Evolutionary conservation across 2,888 invertebrate species (phyloP).

Genomic region (Drosophila incognita): DNA sequence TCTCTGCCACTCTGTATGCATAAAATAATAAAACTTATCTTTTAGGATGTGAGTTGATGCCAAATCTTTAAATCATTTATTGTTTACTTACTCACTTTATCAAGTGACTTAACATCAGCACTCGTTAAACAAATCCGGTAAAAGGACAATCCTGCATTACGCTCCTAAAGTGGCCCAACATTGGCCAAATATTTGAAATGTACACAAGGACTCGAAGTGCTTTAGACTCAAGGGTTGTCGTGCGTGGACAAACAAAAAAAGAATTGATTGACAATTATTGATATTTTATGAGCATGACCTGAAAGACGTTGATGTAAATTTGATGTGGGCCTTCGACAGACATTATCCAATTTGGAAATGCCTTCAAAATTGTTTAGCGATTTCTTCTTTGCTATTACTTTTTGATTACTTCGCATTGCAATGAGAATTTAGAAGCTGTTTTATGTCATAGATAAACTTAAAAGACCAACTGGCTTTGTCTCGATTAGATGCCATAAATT

Average conservation of each 20-base stretch:
- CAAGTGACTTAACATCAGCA: not conserved
- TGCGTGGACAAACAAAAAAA: constrained; percentile 23
- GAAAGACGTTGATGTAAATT: constrained; percentile 44
- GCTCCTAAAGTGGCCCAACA: constrained; percentile 9
- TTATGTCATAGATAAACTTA: not conserved
- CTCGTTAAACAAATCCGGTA: constrained; percentile 3
- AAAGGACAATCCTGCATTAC: constrained; percentile 7
- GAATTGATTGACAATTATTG: constrained; percentile 72
- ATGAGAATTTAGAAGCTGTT: not conserved
- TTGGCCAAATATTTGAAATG: constrained; percentile 24
- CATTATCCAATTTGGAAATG: constrained; percentile 22
- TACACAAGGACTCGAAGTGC: not conserved
- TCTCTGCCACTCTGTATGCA: not conserved
- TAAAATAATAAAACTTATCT: not conserved
- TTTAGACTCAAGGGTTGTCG: constrained; percentile 12
- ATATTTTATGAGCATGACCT: constrained; percentile 59
- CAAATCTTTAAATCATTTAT: not conserved
- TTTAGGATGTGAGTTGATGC: not conserved
- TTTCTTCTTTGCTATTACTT: constrained; percentile 19
- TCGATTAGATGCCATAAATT: not conserved
- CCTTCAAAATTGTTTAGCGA: constrained; percentile 17
- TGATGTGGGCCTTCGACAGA: constrained; percentile 36
- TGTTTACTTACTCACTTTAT: not conserved
- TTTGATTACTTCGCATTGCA: not conserved
- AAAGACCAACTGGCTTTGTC: not conserved